Evolutionary conservation across 2,797 vertebrate species (phyloP).

Genomic region (Paedocypris micromegethes): DNA sequence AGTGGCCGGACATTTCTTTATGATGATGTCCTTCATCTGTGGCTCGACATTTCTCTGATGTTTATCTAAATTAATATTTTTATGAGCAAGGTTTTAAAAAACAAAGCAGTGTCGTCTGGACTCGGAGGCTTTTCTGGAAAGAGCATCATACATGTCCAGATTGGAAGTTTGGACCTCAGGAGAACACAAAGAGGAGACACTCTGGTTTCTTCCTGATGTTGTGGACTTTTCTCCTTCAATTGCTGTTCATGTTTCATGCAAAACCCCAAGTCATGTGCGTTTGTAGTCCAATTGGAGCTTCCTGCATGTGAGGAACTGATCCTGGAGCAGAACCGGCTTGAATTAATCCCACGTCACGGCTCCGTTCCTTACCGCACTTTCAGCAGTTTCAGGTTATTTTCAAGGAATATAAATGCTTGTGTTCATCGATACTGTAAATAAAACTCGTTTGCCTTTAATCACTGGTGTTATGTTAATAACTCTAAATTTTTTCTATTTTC

Average conservation of each 20-base stretch:
- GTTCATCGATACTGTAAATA: slow-evolving; percentile 72
- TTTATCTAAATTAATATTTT: slow-evolving; percentile 6
- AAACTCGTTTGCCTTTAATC: slow-evolving; percentile 58
- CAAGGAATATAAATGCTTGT: slow-evolving; percentile 38
- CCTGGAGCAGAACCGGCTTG: too few relatives aligned
- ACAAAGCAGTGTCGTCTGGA: not conserved
- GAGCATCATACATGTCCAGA: too few relatives aligned
- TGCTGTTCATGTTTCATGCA: slow-evolving; percentile 21
- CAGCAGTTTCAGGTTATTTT: slow-evolving; percentile 54
- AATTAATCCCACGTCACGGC: too few relatives aligned
- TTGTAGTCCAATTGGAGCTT: not conserved
- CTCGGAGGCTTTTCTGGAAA: too few relatives aligned
- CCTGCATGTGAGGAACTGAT: slow-evolving; percentile 20
- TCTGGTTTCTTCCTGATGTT: not conserved
- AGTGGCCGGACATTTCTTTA: slow-evolving; percentile 25
- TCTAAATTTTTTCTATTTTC: not conserved
- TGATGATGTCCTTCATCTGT: slow-evolving; percentile 18
- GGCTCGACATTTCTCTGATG: slow-evolving; percentile 7
- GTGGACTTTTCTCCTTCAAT: slow-evolving; percentile 15
- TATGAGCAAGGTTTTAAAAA: slow-evolving; percentile 21
- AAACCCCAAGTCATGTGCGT: slow-evolving; percentile 1
- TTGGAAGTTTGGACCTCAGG: too few relatives aligned
- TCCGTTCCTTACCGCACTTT: too few relatives aligned
- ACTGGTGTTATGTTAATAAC: slow-evolving; percentile 16
- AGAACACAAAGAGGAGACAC: not conserved